phyloP scores from a whole-genome alignment of 1,140 invertebrate genomes.

The Drosophila miranda region DNA sequence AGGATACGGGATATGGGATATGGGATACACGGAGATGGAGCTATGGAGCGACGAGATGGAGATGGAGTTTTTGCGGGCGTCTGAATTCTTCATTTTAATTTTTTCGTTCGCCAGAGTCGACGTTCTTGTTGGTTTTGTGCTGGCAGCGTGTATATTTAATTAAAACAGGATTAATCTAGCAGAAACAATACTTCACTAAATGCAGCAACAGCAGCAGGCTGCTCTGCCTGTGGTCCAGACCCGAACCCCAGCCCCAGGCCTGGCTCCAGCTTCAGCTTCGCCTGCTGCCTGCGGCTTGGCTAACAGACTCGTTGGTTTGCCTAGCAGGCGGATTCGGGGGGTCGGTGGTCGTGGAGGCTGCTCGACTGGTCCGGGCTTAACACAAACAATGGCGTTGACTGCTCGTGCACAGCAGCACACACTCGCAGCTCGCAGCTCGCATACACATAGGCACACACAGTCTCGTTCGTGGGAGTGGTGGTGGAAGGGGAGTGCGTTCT shows the following conservation, averaged over 20 bases:
- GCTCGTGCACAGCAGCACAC: conserved; percentile 26
- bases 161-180: conserved; percentile 81
- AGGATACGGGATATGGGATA: conserved; percentile 10
- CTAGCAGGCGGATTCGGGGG: conserved; percentile 26
- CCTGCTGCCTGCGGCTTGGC: conserved; percentile 63
- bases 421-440: conserved; percentile 1
- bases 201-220: conserved; percentile 54
- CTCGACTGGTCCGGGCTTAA: conserved; percentile 52
- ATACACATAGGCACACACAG: not conserved
- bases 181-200: conserved; percentile 81
- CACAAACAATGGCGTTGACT: conserved; percentile 72
- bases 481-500: conserved; percentile 2
- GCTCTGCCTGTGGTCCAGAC: conserved; percentile 4
- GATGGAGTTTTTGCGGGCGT: conserved; percentile 32
- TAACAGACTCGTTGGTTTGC: conserved; percentile 72
- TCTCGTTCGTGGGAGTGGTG: not conserved
- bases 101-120: conserved; percentile 30
- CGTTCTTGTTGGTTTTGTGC: conserved; percentile 74
- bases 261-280: conserved; percentile 6
- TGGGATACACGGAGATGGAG: not conserved
- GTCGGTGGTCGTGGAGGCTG: conserved; percentile 42
- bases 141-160: conserved; percentile 80
- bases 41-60: not conserved
- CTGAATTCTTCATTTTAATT: conserved; percentile 42
- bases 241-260: not conserved